Percentiles rank a stretch among this genome's conserved stretches.
Evolutionary conservation across 1,140 invertebrate genomes (phyloP).

Genomic region (Procambarus virginalis): DNA sequence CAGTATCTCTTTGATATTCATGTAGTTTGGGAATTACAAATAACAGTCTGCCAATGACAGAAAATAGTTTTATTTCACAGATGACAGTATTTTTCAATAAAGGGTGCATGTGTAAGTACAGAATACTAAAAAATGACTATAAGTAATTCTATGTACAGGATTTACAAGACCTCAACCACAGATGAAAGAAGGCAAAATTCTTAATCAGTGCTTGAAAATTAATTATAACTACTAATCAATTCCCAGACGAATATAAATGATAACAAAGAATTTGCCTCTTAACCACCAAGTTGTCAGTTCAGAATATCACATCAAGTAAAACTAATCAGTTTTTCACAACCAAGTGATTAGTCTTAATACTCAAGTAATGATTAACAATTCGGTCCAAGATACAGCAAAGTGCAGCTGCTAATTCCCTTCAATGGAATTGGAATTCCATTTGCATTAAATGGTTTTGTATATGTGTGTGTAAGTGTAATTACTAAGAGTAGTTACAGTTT

Average conservation of each 20-base stretch:
- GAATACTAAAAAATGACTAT: slow-evolving; percentile 68
- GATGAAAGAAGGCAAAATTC: slow-evolving; percentile 43
- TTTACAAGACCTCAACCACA: slow-evolving; percentile 66
- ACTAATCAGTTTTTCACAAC: slow-evolving; percentile 33
- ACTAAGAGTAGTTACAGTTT: background rate
- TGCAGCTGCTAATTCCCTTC: slow-evolving; percentile 8
- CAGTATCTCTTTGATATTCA: background rate
- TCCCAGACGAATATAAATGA: background rate
- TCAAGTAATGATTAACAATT: slow-evolving; percentile 49
- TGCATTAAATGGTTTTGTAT: slow-evolving; percentile 22
- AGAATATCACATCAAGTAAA: slow-evolving; percentile 48
- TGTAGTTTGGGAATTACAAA: background rate
- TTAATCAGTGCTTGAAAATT: slow-evolving; percentile 42
- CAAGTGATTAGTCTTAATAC: slow-evolving; percentile 33
- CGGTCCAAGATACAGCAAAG: slow-evolving; percentile 15
- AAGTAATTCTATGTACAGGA: slow-evolving; percentile 61
- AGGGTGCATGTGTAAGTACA: slow-evolving; percentile 60
- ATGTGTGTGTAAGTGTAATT: background rate
- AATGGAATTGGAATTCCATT: background rate
- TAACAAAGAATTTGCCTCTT: slow-evolving; percentile 20
- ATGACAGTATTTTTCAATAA: slow-evolving; percentile 50
- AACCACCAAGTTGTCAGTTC: slow-evolving; percentile 33
- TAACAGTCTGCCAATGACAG: slow-evolving; percentile 19
- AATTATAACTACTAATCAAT: slow-evolving; percentile 13
- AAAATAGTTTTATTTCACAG: slow-evolving; percentile 62